Base-by-base conservation (phyloP, 1,140 invertebrate species). In the Mycetomoellerius zeteki region DNA sequence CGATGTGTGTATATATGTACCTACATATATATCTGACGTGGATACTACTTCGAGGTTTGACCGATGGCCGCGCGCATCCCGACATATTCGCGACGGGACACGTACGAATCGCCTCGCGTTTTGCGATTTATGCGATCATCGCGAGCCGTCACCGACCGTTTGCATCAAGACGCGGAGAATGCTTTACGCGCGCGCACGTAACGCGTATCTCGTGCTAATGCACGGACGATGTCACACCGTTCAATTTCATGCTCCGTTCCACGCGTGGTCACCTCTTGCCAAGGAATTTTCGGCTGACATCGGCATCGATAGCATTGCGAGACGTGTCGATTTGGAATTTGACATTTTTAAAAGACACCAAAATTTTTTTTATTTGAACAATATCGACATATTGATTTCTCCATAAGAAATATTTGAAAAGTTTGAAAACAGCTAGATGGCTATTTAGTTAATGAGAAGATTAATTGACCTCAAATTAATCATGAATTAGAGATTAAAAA, bases 81-180 rank as follows among this genome's bases (percentile, higher is more conserved):
- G 67, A 86, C 85, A 73, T 64, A 86, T 82, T 86, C 78, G 78
- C 65, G 65, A 56, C 77, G 58, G 30, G 85, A 86, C 85, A 86
- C 78, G 85, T 86, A 86, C 85, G 85, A 82, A 86, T 86, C 65
- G 85, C 64, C 78, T 65, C 67, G 85, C 67, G 78, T 65, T 72
- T 82, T 50, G 78, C 85, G 85, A 86, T 86, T 86, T 86, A 86
- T 86, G 78, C 78, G 58, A 82, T 86, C 85, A 54, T 58, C 67
- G 67, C 58, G 56, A 24, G 3, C 77, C 85, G 64, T 56, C 62
- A 58, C 24, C 67, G 80, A 37, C 24, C 54, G 80, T 58, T 58
- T 67, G 67, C 80, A 24, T 76, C 82, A 85, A 75, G 82, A 85
- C 58, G 81, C 67, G 82, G 14, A 24, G 30, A 60, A 85, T 77